Conservation (phyloP, 2,888 invertebrate species). For the Auanema sp. region DNA sequence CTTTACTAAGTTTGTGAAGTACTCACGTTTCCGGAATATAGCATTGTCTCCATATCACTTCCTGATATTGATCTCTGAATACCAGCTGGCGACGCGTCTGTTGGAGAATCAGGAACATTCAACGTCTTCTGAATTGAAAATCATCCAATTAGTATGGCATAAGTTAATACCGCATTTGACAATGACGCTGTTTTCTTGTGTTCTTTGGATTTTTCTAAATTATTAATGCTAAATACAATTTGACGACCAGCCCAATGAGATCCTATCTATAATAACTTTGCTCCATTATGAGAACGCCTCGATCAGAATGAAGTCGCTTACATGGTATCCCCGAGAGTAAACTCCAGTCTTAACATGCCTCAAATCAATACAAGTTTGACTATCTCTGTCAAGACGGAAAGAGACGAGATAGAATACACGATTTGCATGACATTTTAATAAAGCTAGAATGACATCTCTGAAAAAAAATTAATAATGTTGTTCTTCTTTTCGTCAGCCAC, state of each 20-base stretch:
- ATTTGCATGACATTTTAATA: constrained; percentile 18
- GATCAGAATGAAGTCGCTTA: background rate
- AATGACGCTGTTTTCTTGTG: too few relatives aligned
- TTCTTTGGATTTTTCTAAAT: constrained; percentile 1
- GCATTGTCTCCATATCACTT: background rate
- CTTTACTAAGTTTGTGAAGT: too few relatives aligned
- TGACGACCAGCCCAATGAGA: constrained; percentile 17
- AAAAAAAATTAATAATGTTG: constrained; percentile 3
- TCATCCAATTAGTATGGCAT: too few relatives aligned
- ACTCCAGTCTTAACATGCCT: constrained; percentile 13
- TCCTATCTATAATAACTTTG: constrained; percentile 12
- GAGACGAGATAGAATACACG: constrained; percentile 16
- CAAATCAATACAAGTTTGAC: constrained; percentile 9
- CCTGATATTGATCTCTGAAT: constrained; percentile 9
- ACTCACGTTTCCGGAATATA: background rate
- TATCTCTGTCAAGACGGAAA: constrained; percentile 14
- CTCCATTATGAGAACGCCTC: background rate
- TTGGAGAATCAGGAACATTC: constrained; percentile 3
- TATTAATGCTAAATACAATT: constrained; percentile 19
- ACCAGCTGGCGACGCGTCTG: constrained; percentile 4
- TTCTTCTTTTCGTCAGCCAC: background rate
- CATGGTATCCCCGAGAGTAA: constrained; percentile 16
- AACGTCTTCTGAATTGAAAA: constrained; percentile 9
- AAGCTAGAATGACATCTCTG: constrained; percentile 10
- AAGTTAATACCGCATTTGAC: too few relatives aligned